Evolutionary conservation across 2,888 invertebrate species (phyloP), one percentile per base, ranked within the genome.

Genomic region (Clunio marinus): DNA sequence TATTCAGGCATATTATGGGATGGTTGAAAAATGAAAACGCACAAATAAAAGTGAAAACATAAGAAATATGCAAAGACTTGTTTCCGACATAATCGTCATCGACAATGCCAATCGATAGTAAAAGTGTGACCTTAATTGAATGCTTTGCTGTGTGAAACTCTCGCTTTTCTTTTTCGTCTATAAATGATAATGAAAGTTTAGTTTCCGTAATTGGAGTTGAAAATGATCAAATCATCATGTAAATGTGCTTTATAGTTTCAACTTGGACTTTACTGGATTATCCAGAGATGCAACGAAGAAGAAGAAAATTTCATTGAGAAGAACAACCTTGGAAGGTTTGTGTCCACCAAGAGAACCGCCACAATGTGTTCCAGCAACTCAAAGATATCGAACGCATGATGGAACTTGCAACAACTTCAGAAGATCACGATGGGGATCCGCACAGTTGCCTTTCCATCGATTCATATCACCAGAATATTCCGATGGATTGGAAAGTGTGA

Each of bases 361-460:
- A 0, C 83, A 84, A 71, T 91, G 91, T 74, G 84, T 87, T 66
- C 82, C 86, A 5, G 87, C 88, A 25, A 83, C 87, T 15, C 83
- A 83, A 74, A 80, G 87, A 70, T 95, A 91, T 78, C 85, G 94
- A 66, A 91, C 91, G 1, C 85, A 90, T 68, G 93, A 93, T 75
- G 95, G 95, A 35, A 90, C 91, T 35, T 95, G 95, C 78, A 95
- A 95, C 79, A 94, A 95, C 79, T 78, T 86, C 65, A 81, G 83
- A 66, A 82, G 88, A 63, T 86, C 87, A 0, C 84, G 89, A 76
- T 89, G 89, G 86, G 94, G 94, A 0, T 86, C 91, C 3, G 85
- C 91, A 1, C 86, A 91, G 82, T 86, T 89, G 70, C 88, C 92
- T 0, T 89, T 93, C 75, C 88, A 88, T 74, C 83, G 94, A 51